These are phyloP conservation scores for Arctia plantaginis DNA, from an alignment of 2,888 invertebrate species.

Conservation along the genomic window DNA sequence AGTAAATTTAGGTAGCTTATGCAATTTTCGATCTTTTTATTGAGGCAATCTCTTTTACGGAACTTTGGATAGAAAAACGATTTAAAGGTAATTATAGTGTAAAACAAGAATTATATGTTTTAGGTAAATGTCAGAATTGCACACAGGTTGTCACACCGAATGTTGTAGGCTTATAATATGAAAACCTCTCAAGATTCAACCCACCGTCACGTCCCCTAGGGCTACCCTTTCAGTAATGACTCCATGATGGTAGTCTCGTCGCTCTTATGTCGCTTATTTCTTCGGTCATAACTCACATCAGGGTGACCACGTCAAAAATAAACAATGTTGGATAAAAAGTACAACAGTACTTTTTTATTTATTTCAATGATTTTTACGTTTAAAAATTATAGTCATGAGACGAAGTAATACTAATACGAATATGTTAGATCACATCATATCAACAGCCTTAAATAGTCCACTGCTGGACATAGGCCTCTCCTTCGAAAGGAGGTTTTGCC, in stretches of 20 bases:
- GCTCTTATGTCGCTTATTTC: slow-evolving; percentile 35
- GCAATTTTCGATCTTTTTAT: too few species aligned
- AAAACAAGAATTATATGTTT: background rate
- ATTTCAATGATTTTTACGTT: too few species aligned
- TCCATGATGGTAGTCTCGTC: slow-evolving; percentile 27
- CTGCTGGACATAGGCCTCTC: too few species aligned
- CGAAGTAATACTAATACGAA: too few species aligned
- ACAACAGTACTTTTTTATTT: too few species aligned
- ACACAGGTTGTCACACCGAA: background rate
- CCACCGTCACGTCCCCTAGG: slow-evolving; percentile 25
- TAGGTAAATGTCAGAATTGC: background rate
- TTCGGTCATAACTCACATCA: slow-evolving; percentile 27
- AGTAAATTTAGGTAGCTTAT: too few species aligned
- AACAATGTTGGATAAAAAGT: background rate
- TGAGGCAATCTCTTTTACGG: too few species aligned
- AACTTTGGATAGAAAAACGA: background rate
- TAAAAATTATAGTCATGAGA: too few species aligned
- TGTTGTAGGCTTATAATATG: background rate
- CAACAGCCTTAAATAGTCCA: too few species aligned
- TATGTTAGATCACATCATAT: too few species aligned
- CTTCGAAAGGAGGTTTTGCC: too few species aligned
- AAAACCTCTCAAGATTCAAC: slow-evolving; percentile 11
- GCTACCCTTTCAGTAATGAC: slow-evolving; percentile 21
- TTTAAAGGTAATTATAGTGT: too few species aligned
- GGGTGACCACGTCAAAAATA: slow-evolving; percentile 3